Base-by-base conservation (phyloP, 1,140 invertebrate species). In the Magallana ariakensis region DNA sequence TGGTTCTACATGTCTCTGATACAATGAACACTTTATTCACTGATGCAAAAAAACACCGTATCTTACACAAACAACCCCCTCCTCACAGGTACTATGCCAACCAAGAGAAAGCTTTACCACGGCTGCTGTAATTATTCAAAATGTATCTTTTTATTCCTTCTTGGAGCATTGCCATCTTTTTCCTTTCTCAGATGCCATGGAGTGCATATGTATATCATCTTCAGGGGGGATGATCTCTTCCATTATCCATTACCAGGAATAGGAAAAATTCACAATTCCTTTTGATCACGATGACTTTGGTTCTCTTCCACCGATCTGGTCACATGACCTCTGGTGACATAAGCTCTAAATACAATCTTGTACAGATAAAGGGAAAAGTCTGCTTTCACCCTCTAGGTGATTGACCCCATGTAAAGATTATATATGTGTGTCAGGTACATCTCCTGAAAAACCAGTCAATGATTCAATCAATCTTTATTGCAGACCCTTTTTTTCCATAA, bases 301-400 rank as follows among this genome's bases (percentile, higher is more conserved):
- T 75, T 2, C 33, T 62, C 33, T 26, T 75, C 8, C 33, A 10
- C 9, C 22, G 22, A 26, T 26, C 66, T 15, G 66, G 66, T 75
- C 66, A 75, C 66, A 75, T 75, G 66, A 26, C 22, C 66, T 46
- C 7, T 13, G 22, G 66, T 75, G 66, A 75, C 66, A 75, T 75
- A 19, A 75, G 66, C 66, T 19, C 22, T 75, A 13, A 75, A 75
- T 75, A 75, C 22, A 75, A 26, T 10, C 58, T n/a, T 5, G 9
- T 9, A 26, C 9, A 75, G 66, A 75, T 75, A 75, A 75, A 75
- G 22, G 66, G 9, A 46, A 33, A 13, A 13, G 33, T 22, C 13
- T 10, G 22, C 66, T 75, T 75, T 75, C 33, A 75, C 66, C 66
- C 66, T n/a, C 7, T 62, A 75, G 66, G 66, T 75, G 66, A 75